Evolutionary conservation across 2,797 vertebrate genomes (phyloP).

Genomic region (Molossus alvarezi): DNA sequence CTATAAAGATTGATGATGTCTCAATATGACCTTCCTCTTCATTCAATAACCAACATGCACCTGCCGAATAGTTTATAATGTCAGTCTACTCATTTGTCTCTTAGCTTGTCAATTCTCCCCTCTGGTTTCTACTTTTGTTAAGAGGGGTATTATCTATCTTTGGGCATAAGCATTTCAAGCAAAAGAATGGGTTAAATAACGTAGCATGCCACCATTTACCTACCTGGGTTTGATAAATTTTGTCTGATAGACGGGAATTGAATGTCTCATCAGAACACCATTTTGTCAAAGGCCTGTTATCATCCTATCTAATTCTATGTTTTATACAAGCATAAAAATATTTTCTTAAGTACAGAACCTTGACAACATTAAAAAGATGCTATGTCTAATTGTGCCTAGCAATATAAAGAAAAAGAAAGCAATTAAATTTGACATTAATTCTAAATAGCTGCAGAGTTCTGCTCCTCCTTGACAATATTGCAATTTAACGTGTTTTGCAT

Average conservation of each 20-base stretch:
- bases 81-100: not conserved
- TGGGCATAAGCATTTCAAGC: constrained; percentile 39
- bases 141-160: not conserved
- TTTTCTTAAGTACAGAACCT: constrained; percentile 60
- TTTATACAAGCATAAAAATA: constrained; percentile 41
- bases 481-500: constrained; percentile 76
- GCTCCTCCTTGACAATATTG: constrained; percentile 48
- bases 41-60: not conserved
- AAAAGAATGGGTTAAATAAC: not conserved
- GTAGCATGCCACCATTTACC: not conserved
- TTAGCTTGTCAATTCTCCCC: not conserved
- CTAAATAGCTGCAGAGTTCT: constrained; percentile 72
- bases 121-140: constrained; percentile 13
- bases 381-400: constrained; percentile 60
- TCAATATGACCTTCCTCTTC: not conserved
- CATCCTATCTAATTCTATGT: not conserved
- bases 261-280: not conserved
- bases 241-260: not conserved
- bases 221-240: constrained; percentile 47
- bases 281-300: constrained; percentile 60
- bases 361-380: constrained; percentile 73
- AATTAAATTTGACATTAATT: constrained; percentile 75
- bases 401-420: constrained; percentile 48
- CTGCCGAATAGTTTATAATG: not conserved
- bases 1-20: not conserved